A percentile compares a stretch with the other conserved stretches of the same genome.
Evolutionary conservation across 1,140 invertebrate species (phyloP).

Genomic region (Radopholus similis): DNA sequence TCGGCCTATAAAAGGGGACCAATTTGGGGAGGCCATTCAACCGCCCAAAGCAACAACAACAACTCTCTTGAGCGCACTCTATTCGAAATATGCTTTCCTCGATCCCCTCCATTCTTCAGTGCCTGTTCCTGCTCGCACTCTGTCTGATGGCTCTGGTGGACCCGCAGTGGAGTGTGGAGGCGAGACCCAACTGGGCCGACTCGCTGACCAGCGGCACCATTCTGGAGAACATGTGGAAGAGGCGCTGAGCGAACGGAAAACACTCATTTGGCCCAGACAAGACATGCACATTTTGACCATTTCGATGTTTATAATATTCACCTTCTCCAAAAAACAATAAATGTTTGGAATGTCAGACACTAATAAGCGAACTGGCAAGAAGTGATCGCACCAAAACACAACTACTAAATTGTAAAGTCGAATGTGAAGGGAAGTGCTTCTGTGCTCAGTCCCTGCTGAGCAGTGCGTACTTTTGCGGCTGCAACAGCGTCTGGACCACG

Average conservation of each 20-base stretch:
- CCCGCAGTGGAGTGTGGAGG: too few species aligned
- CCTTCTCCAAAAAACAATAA: background rate
- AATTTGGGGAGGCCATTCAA: background rate
- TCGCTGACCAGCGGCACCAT: slow-evolving; percentile 11
- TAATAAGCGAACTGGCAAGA: too few species aligned
- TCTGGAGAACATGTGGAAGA: background rate
- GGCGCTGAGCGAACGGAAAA: background rate
- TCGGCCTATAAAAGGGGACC: background rate
- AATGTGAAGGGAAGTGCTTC: too few species aligned
- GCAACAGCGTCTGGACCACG: slow-evolving; percentile 49
- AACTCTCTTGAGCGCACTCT: background rate
- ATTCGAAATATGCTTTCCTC: background rate
- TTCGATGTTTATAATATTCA: background rate
- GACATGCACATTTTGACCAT: too few species aligned
- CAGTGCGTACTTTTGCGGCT: slow-evolving; percentile 49
- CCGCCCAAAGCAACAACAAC: background rate
- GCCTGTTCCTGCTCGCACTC: background rate
- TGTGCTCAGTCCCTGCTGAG: slow-evolving; percentile 36
- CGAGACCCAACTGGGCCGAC: background rate
- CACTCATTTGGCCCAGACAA: too few species aligned
- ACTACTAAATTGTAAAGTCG: too few species aligned
- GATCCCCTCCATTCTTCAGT: background rate
- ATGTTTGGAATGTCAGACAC: background rate
- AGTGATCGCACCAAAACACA: too few species aligned
- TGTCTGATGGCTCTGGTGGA: too few species aligned